Evolutionary conservation across 2,113 vertebrate species (phyloP).

Genomic region (Sorex fumeus): DNA sequence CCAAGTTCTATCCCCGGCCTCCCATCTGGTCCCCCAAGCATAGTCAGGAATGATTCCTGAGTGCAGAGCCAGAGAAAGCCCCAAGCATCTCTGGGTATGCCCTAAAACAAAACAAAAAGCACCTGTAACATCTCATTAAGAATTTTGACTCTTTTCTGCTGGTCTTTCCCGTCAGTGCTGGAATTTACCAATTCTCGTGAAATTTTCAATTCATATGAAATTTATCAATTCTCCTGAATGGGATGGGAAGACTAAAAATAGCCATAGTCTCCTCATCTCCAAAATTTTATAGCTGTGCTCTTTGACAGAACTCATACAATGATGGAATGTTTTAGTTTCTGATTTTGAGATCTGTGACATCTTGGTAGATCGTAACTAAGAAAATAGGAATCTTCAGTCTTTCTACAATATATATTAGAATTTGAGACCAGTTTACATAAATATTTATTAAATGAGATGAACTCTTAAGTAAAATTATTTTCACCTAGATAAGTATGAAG

Average conservation of each 20-base stretch:
- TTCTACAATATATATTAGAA: constrained; percentile 44
- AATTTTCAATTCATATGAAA: background rate
- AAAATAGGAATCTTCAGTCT: constrained; percentile 9
- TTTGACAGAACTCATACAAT: constrained; percentile 10
- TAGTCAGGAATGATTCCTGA: too few species aligned
- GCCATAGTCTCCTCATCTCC: background rate
- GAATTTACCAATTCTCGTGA: constrained; percentile 60
- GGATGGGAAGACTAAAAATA: constrained; percentile 26
- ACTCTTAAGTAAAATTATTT: constrained; percentile 29
- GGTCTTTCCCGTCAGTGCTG: constrained; percentile 57
- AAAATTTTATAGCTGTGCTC: constrained; percentile 34
- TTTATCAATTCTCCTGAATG: too few species aligned
- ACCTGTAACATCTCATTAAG: constrained; percentile 66
- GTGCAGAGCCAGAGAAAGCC: too few species aligned
- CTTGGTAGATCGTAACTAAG: background rate
- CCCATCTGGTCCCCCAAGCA: too few species aligned
- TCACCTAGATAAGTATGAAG: constrained; percentile 38
- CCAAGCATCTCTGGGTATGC: too few species aligned
- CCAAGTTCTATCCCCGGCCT: too few species aligned
- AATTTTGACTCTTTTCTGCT: constrained; percentile 73
- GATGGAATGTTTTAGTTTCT: constrained; percentile 10
- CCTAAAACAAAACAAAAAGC: constrained; percentile 26
- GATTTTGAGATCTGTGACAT: constrained; percentile 50
- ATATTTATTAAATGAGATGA: constrained; percentile 14
- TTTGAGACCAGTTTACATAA: background rate